Conservation (phyloP, 1,140 invertebrate species). For the Musca domestica region DNA sequence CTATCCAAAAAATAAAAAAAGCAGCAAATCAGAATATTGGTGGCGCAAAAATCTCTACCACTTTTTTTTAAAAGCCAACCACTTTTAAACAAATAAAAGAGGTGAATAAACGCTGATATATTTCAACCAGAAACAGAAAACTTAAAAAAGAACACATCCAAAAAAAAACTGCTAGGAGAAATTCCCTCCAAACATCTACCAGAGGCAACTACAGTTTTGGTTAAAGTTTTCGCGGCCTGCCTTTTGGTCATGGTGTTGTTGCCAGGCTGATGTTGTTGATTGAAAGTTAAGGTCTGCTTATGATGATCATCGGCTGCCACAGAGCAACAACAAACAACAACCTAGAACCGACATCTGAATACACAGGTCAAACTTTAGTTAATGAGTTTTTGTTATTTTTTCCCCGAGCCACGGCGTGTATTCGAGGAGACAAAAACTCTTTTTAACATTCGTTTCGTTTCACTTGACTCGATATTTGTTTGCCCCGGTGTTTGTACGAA, state of each 20-base stretch:
- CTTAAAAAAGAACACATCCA: background rate
- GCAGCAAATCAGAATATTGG: background rate
- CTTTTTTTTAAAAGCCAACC: background rate
- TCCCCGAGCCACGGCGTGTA: background rate
- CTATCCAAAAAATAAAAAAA: background rate
- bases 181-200: background rate
- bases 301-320: background rate
- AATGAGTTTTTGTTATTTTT: background rate
- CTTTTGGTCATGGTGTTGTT: background rate
- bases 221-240: background rate
- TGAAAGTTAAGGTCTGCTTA: constrained; percentile 2
- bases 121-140: background rate
- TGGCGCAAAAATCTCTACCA: background rate
- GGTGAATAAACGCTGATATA: background rate
- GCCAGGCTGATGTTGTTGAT: background rate
- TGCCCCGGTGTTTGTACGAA: background rate
- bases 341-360: background rate
- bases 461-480: background rate
- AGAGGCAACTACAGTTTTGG: background rate
- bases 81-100: background rate
- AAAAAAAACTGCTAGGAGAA: background rate
- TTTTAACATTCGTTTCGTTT: background rate
- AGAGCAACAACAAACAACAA: background rate
- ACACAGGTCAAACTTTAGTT: constrained; percentile 13
- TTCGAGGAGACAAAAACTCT: background rate